These are phyloP conservation scores for Agelas oroides DNA, from an alignment of 37 sponge, comb jelly and placozoan species.

Conservation along the genomic window DNA sequence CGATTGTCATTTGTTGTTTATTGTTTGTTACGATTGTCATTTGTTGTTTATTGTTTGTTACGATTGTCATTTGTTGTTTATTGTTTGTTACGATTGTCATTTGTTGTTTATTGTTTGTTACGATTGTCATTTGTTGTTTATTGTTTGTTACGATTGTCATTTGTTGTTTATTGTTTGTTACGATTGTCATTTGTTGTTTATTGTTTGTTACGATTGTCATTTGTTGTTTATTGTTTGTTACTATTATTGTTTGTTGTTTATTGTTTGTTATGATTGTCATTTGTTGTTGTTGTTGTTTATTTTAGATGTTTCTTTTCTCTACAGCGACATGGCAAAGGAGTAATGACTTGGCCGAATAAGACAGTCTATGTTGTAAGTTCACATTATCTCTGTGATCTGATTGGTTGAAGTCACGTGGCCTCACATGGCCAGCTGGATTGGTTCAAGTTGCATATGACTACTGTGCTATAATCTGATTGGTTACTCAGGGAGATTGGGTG, in stretches of 20 bases:
- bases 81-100: conserved; percentile 32
- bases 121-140: no score
- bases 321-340: conserved; percentile 89
- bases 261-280: conserved; percentile 31
- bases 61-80: no score
- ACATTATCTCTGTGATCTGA: no score
- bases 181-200: no score
- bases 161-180: not conserved
- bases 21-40: conserved; percentile 32
- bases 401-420: no score
- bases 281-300: not conserved
- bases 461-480: conserved; percentile 23
- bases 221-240: not conserved
- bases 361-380: conserved; percentile 76
- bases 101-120: not conserved
- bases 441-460: not conserved
- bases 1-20: no score
- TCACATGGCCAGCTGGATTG: no score
- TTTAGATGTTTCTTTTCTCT: no score
- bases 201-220: conserved; percentile 32
- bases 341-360: conserved; percentile 87
- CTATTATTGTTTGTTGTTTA: no score
- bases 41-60: not conserved
- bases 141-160: conserved; percentile 32
- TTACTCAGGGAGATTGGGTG: conserved; percentile 88